phyloP scores from a whole-genome alignment of 1,140 invertebrate genomes.

The Chionoecetes opilio region DNA sequence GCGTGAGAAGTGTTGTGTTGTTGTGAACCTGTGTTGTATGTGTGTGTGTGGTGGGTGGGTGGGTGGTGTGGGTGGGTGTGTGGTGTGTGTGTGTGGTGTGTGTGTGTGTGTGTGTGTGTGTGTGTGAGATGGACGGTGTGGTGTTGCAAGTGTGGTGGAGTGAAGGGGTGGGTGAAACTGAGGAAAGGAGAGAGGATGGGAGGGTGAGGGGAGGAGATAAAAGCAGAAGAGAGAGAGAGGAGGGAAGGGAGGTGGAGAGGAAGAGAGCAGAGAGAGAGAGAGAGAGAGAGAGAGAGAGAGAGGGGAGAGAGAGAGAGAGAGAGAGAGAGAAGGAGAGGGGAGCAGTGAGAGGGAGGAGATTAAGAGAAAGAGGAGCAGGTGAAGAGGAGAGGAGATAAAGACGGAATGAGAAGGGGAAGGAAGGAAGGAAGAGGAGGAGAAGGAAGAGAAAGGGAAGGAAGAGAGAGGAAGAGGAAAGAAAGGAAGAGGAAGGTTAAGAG shows the following conservation, averaged over 20 bases:
- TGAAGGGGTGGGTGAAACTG: too few species aligned
- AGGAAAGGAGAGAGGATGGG: too few species aligned
- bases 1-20: too few species aligned
- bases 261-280: background rate
- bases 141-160: too few species aligned
- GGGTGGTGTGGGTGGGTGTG: too few species aligned
- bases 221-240: background rate
- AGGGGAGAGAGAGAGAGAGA: background rate
- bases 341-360: background rate
- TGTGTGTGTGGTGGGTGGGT: too few species aligned
- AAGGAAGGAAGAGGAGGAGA: background rate
- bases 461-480: background rate
- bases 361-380: too few species aligned
- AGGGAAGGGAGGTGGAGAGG: background rate
- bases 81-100: too few species aligned
- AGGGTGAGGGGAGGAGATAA: background rate
- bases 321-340: background rate
- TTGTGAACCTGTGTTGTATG: too few species aligned
- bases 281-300: constrained; percentile 22
- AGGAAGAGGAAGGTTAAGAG: background rate
- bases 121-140: too few species aligned
- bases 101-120: too few species aligned
- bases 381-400: background rate
- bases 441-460: background rate
- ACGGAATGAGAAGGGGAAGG: background rate